Evolutionary conservation across 2,797 vertebrate genomes (phyloP).

Genomic region (Arrhamphus sclerolepis): DNA sequence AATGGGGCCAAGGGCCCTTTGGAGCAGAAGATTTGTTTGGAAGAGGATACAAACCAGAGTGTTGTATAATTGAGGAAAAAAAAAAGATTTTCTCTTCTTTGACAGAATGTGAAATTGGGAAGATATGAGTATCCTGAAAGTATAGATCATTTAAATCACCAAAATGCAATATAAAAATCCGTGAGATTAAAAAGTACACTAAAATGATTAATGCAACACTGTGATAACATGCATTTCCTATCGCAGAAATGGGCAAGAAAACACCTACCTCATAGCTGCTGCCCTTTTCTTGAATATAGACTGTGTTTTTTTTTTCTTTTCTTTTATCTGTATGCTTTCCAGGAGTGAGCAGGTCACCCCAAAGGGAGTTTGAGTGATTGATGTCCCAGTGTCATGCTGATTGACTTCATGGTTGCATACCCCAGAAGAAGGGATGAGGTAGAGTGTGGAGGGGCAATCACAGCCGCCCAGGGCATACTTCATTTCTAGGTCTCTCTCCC

Average conservation of each 20-base stretch:
- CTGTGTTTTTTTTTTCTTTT: slow-evolving; percentile 10
- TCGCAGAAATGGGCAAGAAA: slow-evolving; percentile 27
- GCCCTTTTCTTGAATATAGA: slow-evolving; percentile 31
- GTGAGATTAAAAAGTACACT: slow-evolving; percentile 46
- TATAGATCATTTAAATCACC: slow-evolving; percentile 52
- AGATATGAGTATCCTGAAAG: slow-evolving; percentile 45
- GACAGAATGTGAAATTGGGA: slow-evolving; percentile 53
- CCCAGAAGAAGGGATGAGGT: slow-evolving; percentile 72
- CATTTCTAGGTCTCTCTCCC: slow-evolving; percentile 54
- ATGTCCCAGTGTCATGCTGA: slow-evolving; percentile 72
- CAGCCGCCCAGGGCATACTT: slow-evolving; percentile 57
- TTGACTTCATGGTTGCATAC: slow-evolving; percentile 78
- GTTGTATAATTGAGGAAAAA: slow-evolving; percentile 50
- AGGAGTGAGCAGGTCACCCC: slow-evolving; percentile 67
- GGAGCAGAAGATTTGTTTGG: slow-evolving; percentile 75
- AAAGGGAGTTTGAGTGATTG: slow-evolving; percentile 73
- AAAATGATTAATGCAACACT: slow-evolving; percentile 41
- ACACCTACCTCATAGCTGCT: slow-evolving; percentile 8
- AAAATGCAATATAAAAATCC: slow-evolving; percentile 28
- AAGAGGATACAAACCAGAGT: slow-evolving; percentile 69
- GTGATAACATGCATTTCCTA: slow-evolving; percentile 28
- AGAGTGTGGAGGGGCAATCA: slow-evolving; percentile 56
- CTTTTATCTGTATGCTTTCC: slow-evolving; percentile 47
- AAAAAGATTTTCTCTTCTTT: slow-evolving; percentile 50
- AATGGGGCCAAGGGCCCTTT: slow-evolving; percentile 65